Base-by-base conservation (phyloP, 2,888 invertebrate genomes). In the Branchinecta sandiegonensis region DNA sequence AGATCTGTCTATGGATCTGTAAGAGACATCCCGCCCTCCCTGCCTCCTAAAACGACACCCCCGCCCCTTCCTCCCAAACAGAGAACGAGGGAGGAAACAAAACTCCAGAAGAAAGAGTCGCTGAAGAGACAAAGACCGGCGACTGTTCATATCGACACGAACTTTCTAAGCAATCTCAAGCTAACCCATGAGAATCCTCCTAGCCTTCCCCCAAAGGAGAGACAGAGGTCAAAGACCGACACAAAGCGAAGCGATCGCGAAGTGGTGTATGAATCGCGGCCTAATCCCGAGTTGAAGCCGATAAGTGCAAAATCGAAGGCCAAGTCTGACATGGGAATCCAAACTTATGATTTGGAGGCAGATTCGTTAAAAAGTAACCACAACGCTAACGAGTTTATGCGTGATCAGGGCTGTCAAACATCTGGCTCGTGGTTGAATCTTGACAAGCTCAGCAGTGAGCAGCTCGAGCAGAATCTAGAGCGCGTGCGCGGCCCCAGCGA, bases 181-280 rank as follows among this genome's bases (percentile, higher is more conserved):
- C 17, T 56, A 9, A 56, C 56, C 11, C 48, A 47, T 37, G 68
- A 68, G 46, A 69, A 70, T 46, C 84, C 83, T 6, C 85, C 83
- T 12, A 84, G 83, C 1, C 80, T 83, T 48, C 84, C 84, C 1
- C 84, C 84, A 8, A 78, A 84, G 73, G 81, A 69, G 67, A 47
- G 67, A 11, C 48, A 14, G 14, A 67, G 48, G 47, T 47, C 47
- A n/a, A 47, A 67, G 14, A 64, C 17, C 37, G 48, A 12, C 23
- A n/a, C 47, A n/a, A 37, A 13, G 13, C 81, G 73, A 65, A 67
- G 47, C 12, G 47, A 23, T 23, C 67, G n/a, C 77, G 68, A 65
- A 68, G 65, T 68, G 13, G 48, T 67, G n/a, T 65, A 46, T 12
- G 48, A 68, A 9, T 13, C 80, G 77, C 79, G 48, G n/a, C 70